These are phyloP conservation scores for Solenopsis invicta DNA, from an alignment of 1,140 invertebrate species.

Conservation along the genomic window DNA sequence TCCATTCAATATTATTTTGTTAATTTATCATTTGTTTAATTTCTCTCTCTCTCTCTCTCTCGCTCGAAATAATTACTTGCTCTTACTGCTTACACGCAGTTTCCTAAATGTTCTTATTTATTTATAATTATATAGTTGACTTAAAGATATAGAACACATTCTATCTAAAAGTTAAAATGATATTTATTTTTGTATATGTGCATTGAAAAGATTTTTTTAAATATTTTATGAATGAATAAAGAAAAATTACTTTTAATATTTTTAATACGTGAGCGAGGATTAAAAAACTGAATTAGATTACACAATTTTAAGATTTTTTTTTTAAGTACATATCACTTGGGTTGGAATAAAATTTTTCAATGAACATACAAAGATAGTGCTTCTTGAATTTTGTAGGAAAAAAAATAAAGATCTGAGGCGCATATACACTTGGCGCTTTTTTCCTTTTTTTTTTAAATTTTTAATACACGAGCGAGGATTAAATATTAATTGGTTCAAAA, in stretches of 20 bases:
- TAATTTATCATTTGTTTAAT: neutral
- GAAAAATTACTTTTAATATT: neutral
- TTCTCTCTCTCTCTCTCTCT: neutral
- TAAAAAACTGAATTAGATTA: neutral
- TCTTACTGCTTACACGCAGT: no score
- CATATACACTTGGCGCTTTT: no score
- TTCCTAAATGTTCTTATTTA: constrained; percentile 8
- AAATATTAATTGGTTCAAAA: constrained; percentile 1
- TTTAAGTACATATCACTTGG: no score
- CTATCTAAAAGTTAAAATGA: neutral
- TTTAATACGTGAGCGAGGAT: neutral
- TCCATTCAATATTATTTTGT: neutral
- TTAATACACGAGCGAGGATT: neutral
- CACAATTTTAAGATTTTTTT: no score
- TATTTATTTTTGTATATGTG: neutral
- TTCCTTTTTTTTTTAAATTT: neutral
- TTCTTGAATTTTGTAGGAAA: no score
- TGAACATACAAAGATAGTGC: no score
- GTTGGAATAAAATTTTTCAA: no score
- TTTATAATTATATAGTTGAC: neutral
- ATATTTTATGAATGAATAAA: neutral
- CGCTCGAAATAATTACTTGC: neutral
- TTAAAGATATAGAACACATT: neutral
- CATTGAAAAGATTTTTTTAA: neutral
- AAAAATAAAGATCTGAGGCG: no score